A percentile compares a stretch with the other conserved stretches of the same genome.
Conservation (phyloP, 2,888 invertebrate genomes). For the Marronus borbonicus region DNA sequence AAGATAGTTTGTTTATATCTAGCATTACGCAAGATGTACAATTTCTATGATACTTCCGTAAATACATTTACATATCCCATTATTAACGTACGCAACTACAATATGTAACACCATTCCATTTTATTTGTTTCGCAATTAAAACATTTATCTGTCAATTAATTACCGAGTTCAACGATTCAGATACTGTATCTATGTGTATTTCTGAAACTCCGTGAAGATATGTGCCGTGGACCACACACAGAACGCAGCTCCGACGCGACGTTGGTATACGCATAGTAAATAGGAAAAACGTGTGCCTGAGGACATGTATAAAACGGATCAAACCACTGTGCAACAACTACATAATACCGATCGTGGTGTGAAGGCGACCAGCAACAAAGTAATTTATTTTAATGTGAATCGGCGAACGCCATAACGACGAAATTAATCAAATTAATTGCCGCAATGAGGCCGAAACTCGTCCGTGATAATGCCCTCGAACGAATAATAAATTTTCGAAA, state of each 20-base stretch:
- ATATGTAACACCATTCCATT: conserved; percentile 4
- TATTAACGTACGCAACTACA: neutral
- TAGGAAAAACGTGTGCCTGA: conserved; percentile 8
- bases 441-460: conserved; percentile 3
- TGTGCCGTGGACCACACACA: conserved; percentile 32
- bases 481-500: conserved; percentile 24
- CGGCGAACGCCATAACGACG: conserved; percentile 25
- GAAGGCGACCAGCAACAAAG: conserved; percentile 39
- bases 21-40: neutral
- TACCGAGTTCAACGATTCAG: conserved; percentile 42
- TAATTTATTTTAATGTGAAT: conserved; percentile 42
- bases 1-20: no score
- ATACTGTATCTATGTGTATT: conserved; percentile 16
- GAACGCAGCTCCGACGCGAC: neutral
- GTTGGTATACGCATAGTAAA: neutral
- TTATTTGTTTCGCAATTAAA: conserved; percentile 13
- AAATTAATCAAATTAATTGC: conserved; percentile 41
- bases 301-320: conserved; percentile 10
- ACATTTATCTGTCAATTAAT: conserved; percentile 29
- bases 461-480: conserved; percentile 15
- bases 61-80: neutral
- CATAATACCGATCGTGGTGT: conserved; percentile 2
- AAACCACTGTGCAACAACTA: neutral
- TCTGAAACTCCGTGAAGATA: conserved; percentile 17
- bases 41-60: conserved; percentile 15